Percentiles rank a stretch among this genome's conserved stretches.
Evolutionary conservation across 1,140 invertebrate species (phyloP).

Genomic region (Helicoverpa zea): DNA sequence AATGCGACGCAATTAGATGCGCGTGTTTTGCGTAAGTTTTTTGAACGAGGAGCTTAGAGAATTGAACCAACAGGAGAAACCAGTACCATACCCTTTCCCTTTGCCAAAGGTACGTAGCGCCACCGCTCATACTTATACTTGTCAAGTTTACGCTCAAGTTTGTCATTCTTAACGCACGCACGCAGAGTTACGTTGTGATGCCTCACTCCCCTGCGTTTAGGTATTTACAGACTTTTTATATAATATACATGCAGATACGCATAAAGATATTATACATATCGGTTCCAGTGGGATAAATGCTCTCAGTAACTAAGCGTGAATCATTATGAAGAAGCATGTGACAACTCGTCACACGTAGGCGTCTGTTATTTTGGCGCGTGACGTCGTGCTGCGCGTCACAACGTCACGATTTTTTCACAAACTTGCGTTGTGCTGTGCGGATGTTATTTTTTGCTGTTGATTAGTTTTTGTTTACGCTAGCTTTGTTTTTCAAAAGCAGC

Average conservation of each 20-base stretch:
- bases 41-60: neutral
- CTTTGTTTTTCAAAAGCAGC: neutral
- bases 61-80: too few relatives aligned
- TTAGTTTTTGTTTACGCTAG: neutral
- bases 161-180: too few relatives aligned
- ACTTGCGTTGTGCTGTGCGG: neutral
- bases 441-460: neutral
- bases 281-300: too few relatives aligned
- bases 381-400: slow-evolving; percentile 1
- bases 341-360: slow-evolving; percentile 18
- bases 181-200: too few relatives aligned
- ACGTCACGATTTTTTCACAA: slow-evolving; percentile 14
- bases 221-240: too few relatives aligned
- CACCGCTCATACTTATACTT: too few relatives aligned
- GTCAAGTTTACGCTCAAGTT: too few relatives aligned
- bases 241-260: too few relatives aligned
- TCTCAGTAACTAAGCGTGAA: neutral
- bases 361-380: neutral
- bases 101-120: too few relatives aligned
- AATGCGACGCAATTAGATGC: slow-evolving; percentile 61
- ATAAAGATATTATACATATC: too few relatives aligned
- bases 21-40: slow-evolving; percentile 56
- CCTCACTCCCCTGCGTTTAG: too few relatives aligned
- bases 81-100: too few relatives aligned
- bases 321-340: slow-evolving; percentile 31